These are phyloP conservation scores for Gibbula magus DNA, from an alignment of 2,888 invertebrate genomes.

Conservation along the genomic window DNA sequence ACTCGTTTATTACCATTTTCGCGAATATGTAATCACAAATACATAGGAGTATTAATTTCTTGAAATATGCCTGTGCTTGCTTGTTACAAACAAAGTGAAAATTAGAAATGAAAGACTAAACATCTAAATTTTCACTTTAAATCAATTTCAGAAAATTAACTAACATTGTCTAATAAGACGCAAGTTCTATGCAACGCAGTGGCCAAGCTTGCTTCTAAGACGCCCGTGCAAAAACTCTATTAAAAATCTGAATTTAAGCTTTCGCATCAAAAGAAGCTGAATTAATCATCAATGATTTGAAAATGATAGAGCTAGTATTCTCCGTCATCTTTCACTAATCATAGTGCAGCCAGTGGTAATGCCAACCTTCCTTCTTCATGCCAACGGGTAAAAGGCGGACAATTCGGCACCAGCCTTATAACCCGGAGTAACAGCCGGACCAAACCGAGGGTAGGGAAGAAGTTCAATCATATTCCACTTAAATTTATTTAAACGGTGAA, in stretches of 20 bases:
- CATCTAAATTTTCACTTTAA: no score
- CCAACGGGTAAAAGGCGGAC: constrained; percentile 16
- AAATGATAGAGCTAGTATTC: constrained; percentile 10
- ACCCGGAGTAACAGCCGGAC: background rate
- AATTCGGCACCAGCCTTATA: background rate
- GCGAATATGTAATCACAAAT: no score
- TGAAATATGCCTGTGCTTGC: no score
- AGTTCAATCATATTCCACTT: constrained; percentile 5
- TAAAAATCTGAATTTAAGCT: constrained; percentile 9
- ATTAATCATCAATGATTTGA: constrained; percentile 11
- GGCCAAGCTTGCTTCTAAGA: no score
- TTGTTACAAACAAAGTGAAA: no score
- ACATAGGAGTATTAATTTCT: no score
- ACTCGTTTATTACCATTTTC: no score
- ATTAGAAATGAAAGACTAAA: no score
- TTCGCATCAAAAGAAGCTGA: background rate
- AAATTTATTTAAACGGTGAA: constrained; percentile 6
- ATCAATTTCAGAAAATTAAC: no score
- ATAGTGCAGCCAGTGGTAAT: background rate
- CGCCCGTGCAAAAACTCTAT: background rate
- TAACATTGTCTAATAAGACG: no score
- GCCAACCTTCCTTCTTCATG: background rate
- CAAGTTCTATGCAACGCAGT: no score
- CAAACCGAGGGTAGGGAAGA: background rate
- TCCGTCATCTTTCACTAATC: constrained; percentile 1